A percentile compares a stretch with the other conserved stretches of the same genome.
phyloP scores from a whole-genome alignment of 2,888 invertebrate species.

The Agapetus fuscipes region DNA sequence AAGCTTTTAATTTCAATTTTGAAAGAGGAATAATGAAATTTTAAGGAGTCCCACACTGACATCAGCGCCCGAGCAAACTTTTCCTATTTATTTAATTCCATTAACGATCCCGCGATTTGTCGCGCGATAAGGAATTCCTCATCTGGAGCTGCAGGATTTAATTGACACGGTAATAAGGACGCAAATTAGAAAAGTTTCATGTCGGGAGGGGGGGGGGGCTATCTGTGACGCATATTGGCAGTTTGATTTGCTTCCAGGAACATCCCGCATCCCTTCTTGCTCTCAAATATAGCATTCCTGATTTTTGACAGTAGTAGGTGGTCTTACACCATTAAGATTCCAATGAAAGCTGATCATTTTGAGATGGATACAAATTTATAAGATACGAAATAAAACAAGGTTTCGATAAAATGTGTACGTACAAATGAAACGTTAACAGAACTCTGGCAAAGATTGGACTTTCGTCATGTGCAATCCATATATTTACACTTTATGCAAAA shows the following conservation, averaged over 20 bases:
- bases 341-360: too few relatives aligned
- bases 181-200: conserved; percentile 21
- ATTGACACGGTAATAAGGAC: conserved; percentile 21
- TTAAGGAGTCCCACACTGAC: conserved; percentile 5
- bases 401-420: too few relatives aligned
- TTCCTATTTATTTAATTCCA: conserved; percentile 21
- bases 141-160: conserved; percentile 17
- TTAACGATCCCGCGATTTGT: conserved; percentile 14
- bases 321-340: too few relatives aligned
- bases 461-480: too few relatives aligned
- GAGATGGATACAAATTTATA: too few relatives aligned
- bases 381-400: too few relatives aligned
- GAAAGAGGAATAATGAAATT: background rate
- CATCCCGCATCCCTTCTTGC: too few relatives aligned
- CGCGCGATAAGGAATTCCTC: conserved; percentile 10
- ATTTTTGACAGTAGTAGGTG: too few relatives aligned
- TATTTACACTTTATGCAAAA: too few relatives aligned
- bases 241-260: conserved; percentile 18
- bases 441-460: too few relatives aligned
- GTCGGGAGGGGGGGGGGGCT: conserved; percentile 8
- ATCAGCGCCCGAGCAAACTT: conserved; percentile 15
- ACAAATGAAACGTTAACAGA: too few relatives aligned
- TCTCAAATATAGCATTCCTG: too few relatives aligned
- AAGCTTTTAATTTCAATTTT: background rate
- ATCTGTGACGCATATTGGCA: conserved; percentile 18